phyloP scores from a whole-genome alignment of 1,140 invertebrate species.

The Yoshiicerus persimilis region DNA sequence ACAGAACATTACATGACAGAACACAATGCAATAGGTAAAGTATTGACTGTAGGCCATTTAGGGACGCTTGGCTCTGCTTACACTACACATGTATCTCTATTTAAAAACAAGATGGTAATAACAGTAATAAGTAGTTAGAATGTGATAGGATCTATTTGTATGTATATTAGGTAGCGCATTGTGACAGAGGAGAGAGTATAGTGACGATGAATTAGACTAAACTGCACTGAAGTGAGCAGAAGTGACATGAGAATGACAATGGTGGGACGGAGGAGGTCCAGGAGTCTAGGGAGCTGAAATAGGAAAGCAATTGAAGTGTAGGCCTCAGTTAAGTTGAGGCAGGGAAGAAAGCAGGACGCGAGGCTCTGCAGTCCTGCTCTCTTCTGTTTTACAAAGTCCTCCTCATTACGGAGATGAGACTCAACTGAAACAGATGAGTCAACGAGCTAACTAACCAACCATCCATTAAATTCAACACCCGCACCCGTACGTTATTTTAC shows the following conservation, averaged over 20 bases:
- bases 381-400: not conserved
- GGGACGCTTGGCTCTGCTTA: not conserved
- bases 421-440: conserved; percentile 6
- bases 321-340: not conserved
- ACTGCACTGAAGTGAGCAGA: not conserved
- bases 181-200: not conserved
- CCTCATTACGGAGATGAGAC: conserved; percentile 17
- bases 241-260: not conserved
- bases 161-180: not conserved
- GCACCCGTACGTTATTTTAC: not conserved
- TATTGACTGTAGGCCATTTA: not conserved
- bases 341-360: not conserved
- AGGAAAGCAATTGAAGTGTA: not conserved
- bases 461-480: conserved; percentile 19
- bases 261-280: not conserved
- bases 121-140: too few species aligned
- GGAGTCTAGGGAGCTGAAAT: not conserved
- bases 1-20: not conserved
- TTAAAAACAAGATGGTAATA: too few species aligned
- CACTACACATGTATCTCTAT: not conserved
- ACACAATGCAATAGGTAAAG: not conserved
- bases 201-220: not conserved
- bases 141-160: too few species aligned
- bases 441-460: conserved; percentile 21
- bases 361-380: too few species aligned